These are phyloP conservation scores for Lycodopsis pacificus DNA, from an alignment of 2,797 vertebrate genomes.

Conservation along the genomic window DNA sequence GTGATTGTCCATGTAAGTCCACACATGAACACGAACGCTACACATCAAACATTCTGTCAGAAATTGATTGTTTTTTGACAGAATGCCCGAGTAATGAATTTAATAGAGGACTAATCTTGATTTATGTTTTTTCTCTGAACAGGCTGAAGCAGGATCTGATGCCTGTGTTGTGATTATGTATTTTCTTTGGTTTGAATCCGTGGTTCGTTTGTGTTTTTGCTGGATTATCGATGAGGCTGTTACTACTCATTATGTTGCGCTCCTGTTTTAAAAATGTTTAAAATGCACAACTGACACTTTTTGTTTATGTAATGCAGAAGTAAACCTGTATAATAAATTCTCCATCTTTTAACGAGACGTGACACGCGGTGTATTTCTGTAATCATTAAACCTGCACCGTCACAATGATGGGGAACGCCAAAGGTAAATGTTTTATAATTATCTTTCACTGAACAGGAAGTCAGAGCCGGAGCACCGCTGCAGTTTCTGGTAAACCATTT, in stretches of 20 bases:
- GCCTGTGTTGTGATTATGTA: background rate
- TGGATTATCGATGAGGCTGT: background rate
- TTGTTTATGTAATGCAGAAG: slow-evolving; percentile 4
- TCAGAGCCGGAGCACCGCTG: no score
- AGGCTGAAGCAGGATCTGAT: slow-evolving; percentile 18
- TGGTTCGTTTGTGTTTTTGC: background rate
- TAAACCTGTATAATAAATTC: slow-evolving; percentile 42
- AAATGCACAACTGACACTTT: slow-evolving; percentile 12
- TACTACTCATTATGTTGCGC: slow-evolving; percentile 10
- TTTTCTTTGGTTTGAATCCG: background rate
- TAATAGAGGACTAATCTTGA: background rate
- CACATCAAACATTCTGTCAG: background rate
- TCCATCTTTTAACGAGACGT: slow-evolving; percentile 18
- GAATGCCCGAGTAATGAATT: background rate
- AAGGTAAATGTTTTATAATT: slow-evolving; percentile 1
- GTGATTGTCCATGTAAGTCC: slow-evolving; percentile 5
- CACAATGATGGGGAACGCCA: background rate
- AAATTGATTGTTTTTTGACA: background rate
- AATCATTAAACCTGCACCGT: background rate
- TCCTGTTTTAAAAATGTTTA: slow-evolving; percentile 11
- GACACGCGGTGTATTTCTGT: background rate
- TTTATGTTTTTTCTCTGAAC: background rate
- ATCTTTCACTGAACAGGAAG: no score
- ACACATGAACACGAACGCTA: background rate
- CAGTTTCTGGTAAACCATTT: no score